A percentile compares a stretch with the other conserved stretches of the same genome.
These are phyloP conservation scores for Pangasius krempfi DNA, from an alignment of 2,797 vertebrate genomes.

Conservation along the genomic window DNA sequence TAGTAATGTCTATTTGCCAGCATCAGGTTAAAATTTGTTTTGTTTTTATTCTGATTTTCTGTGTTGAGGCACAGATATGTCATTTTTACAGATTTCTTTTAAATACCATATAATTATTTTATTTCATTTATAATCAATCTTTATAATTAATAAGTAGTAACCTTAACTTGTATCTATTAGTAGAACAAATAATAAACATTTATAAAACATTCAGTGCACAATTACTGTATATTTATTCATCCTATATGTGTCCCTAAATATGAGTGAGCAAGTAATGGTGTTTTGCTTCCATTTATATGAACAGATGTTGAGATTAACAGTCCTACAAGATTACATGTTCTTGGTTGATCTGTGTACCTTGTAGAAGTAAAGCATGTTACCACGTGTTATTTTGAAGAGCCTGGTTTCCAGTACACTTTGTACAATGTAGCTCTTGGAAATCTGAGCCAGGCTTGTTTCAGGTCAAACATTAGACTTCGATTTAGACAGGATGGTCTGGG, in stretches of 20 bases:
- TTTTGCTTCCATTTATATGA: neutral
- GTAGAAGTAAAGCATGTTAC: neutral
- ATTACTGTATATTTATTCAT: neutral
- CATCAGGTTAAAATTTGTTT: neutral
- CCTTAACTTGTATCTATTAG: neutral
- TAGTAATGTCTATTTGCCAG: neutral
- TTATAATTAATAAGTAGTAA: neutral
- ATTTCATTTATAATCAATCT: neutral
- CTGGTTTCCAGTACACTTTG: neutral
- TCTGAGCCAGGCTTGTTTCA: neutral
- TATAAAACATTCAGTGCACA: neutral
- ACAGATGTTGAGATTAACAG: neutral
- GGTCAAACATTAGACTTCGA: slow-evolving; percentile 11
- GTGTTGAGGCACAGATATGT: neutral
- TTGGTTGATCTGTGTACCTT: neutral
- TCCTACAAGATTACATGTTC: neutral
- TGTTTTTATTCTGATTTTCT: neutral
- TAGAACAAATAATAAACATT: too few relatives aligned
- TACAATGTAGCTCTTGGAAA: neutral
- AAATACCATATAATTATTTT: neutral
- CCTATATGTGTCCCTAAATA: neutral
- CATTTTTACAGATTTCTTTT: neutral
- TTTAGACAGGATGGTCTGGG: neutral
- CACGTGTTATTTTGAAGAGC: neutral
- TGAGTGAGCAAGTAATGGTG: neutral